Evolutionary conservation across 2,113 vertebrate genomes (phyloP).

Genomic region (Scomber japonicus): DNA sequence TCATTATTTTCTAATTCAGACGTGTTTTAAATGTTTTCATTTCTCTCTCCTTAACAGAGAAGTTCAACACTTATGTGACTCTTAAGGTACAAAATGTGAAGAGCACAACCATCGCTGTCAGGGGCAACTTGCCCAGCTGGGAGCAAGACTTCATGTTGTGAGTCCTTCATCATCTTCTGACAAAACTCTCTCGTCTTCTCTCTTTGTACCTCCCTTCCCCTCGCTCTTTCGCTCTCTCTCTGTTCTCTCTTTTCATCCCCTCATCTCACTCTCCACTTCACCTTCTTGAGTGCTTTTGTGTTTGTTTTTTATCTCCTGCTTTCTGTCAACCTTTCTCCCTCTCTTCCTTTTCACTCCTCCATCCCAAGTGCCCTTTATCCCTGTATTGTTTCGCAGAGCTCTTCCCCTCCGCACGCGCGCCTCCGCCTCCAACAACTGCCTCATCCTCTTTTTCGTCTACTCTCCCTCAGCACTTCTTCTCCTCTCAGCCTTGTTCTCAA

Average conservation of each 20-base stretch:
- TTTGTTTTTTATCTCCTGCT: conserved; percentile 19
- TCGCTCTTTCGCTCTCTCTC: conserved; percentile 9
- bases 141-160: conserved; percentile 99
- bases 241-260: conserved; percentile 23
- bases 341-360: conserved; percentile 34
- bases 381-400: conserved; percentile 51
- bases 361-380: conserved; percentile 57
- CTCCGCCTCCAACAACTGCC: conserved; percentile 31
- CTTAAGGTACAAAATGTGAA: conserved; percentile 99
- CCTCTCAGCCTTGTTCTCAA: conserved; percentile 55
- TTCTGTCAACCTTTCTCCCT: conserved; percentile 32
- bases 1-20: background rate
- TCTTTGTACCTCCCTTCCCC: conserved; percentile 5
- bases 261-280: conserved; percentile 37
- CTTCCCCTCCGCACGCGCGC: conserved; percentile 35
- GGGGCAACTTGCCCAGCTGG: conserved; percentile 96
- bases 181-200: conserved; percentile 17
- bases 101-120: conserved; percentile 96
- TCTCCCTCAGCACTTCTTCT: conserved; percentile 37
- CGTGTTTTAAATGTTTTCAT: conserved; percentile 4
- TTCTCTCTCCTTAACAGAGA: conserved; percentile 85
- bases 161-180: conserved; percentile 80
- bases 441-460: conserved; percentile 62
- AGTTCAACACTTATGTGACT: conserved; percentile 98
- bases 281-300: conserved; percentile 33